Conservation (phyloP, 2,113 vertebrate species). For the Malurus cyaneus region DNA sequence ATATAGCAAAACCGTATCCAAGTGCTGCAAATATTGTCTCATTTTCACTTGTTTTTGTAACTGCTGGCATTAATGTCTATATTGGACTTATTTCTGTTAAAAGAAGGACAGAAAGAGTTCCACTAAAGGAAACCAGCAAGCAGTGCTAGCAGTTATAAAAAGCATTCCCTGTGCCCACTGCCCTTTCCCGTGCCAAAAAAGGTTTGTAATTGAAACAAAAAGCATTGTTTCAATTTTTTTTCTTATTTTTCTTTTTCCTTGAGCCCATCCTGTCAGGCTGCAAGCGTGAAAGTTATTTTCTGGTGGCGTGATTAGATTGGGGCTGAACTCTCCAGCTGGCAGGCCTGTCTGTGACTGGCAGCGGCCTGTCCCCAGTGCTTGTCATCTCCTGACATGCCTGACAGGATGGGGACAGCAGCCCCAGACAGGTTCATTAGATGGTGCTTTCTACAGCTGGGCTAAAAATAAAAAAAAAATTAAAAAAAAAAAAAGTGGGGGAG, state of each 20-base stretch:
- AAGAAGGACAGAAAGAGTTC: slow-evolving; percentile 64
- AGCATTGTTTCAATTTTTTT: slow-evolving; percentile 72
- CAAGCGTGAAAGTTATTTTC: slow-evolving; percentile 88
- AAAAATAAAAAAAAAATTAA: slow-evolving; percentile 56
- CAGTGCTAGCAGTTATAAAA: slow-evolving; percentile 50
- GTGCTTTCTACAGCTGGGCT: slow-evolving; percentile 98
- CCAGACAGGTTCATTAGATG: slow-evolving; percentile 99
- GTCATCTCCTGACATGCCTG: slow-evolving; percentile 98
- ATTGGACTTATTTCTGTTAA: slow-evolving; percentile 13
- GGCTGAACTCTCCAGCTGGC: slow-evolving; percentile 99
- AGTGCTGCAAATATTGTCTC: background rate
- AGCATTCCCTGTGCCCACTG: background rate
- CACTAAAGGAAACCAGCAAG: slow-evolving; percentile 48
- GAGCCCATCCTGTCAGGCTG: slow-evolving; percentile 88
- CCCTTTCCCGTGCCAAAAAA: background rate
- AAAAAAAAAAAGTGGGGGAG: background rate
- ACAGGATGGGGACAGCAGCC: slow-evolving; percentile 98
- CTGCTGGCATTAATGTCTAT: background rate
- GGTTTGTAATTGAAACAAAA: slow-evolving; percentile 82
- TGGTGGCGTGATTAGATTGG: slow-evolving; percentile 99
- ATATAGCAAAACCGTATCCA: background rate
- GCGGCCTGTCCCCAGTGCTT: slow-evolving; percentile 94
- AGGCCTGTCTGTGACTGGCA: slow-evolving; percentile 98
- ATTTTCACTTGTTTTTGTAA: background rate
- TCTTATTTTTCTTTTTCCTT: slow-evolving; percentile 53